These are phyloP conservation scores for Drosophila melanica DNA, from an alignment of 1,140 invertebrate species.

Conservation along the genomic window DNA sequence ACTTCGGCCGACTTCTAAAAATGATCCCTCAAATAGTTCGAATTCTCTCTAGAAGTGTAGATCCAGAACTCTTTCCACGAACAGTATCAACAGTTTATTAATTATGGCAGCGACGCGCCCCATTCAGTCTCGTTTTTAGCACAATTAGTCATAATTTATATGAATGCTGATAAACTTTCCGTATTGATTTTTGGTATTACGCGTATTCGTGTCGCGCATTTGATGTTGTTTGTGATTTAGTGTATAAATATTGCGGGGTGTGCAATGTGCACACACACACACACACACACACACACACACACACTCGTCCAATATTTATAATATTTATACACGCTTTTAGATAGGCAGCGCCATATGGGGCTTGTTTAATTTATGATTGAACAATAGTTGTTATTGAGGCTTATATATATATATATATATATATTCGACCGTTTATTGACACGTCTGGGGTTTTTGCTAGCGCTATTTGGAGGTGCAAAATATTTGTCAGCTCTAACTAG, in stretches of 20 bases:
- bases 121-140: slow-evolving; percentile 71
- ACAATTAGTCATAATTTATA: slow-evolving; percentile 82
- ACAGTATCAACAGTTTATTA: slow-evolving; percentile 63
- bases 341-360: slow-evolving; percentile 59
- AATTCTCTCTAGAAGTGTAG: slow-evolving; percentile 1
- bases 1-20: too few species aligned
- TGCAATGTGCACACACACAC: slow-evolving; percentile 1
- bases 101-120: slow-evolving; percentile 49
- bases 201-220: slow-evolving; percentile 62
- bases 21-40: too few species aligned
- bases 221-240: slow-evolving; percentile 70
- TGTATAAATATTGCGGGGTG: slow-evolving; percentile 57
- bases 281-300: background rate
- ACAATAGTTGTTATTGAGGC: slow-evolving; percentile 60
- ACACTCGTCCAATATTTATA: background rate
- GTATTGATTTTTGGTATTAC: slow-evolving; percentile 78
- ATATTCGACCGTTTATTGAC: too few species aligned
- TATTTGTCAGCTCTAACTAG: slow-evolving; percentile 15
- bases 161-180: slow-evolving; percentile 65
- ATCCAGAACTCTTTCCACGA: background rate
- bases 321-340: slow-evolving; percentile 26
- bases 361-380: slow-evolving; percentile 69
- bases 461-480: background rate
- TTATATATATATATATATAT: too few species aligned
- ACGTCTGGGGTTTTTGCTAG: too few species aligned